Evolutionary conservation across 2,888 invertebrate genomes (phyloP).

Genomic region (Drosophila fungiperda): DNA sequence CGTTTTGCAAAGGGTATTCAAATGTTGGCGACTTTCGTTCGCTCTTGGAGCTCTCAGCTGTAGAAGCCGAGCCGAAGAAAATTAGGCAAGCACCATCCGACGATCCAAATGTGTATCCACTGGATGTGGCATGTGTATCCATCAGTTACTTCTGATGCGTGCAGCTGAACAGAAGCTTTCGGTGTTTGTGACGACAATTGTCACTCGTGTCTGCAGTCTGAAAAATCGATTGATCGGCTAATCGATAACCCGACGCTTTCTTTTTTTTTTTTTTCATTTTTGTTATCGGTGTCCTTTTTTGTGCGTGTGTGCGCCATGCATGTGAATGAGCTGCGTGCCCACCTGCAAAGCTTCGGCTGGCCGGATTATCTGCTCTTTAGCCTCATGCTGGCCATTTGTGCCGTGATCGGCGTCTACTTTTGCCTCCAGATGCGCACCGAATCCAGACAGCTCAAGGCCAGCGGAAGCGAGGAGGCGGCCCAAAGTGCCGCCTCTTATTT

Average conservation of each 20-base stretch:
- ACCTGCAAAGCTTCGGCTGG: constrained; percentile 89
- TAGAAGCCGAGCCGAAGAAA: constrained; percentile 31
- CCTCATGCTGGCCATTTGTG: constrained; percentile 91
- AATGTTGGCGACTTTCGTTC: constrained; percentile 14
- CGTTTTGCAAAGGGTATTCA: background rate
- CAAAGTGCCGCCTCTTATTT: constrained; percentile 85
- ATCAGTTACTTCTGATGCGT: constrained; percentile 69
- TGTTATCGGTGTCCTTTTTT: constrained; percentile 1
- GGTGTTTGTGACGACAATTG: constrained; percentile 9
- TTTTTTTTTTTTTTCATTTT: background rate
- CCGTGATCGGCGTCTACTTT: constrained; percentile 93
- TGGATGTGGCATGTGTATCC: constrained; percentile 31
- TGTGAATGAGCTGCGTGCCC: constrained; percentile 83
- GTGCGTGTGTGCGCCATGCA: constrained; percentile 62
- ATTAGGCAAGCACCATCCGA: constrained; percentile 1
- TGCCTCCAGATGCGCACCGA: constrained; percentile 88
- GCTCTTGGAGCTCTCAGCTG: constrained; percentile 8
- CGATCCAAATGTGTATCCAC: constrained; percentile 13
- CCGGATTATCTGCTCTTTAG: constrained; percentile 92
- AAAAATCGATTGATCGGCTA: constrained; percentile 2
- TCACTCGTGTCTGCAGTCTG: background rate
- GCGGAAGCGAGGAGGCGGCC: constrained; percentile 85
- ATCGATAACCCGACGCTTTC: background rate
- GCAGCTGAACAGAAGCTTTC: constrained; percentile 55
- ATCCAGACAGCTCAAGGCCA: constrained; percentile 82